phyloP scores from a whole-genome alignment of 2,888 invertebrate species.

The Drosophila meridionalis region DNA sequence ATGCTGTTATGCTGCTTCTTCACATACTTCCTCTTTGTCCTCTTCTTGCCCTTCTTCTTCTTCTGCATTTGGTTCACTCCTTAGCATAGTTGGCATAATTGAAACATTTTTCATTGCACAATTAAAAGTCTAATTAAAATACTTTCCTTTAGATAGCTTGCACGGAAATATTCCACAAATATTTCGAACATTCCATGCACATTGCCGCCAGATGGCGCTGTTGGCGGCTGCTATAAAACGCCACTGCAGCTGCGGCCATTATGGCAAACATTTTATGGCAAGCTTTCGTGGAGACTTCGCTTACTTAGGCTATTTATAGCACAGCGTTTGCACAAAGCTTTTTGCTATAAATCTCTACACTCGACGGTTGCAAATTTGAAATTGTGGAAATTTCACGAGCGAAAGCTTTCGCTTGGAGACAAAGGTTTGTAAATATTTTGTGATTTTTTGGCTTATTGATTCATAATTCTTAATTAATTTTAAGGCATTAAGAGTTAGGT shows the following conservation, averaged over 20 bases:
- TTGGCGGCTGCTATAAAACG: constrained; percentile 30
- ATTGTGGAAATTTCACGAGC: not conserved
- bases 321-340: constrained; percentile 4
- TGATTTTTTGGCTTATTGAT: not conserved
- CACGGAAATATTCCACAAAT: constrained; percentile 1
- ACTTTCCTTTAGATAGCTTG: constrained; percentile 15
- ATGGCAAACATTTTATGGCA: constrained; percentile 26
- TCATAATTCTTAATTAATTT: not conserved
- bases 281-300: not conserved
- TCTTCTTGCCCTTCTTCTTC: not conserved
- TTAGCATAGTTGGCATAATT: constrained; percentile 7
- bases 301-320: constrained; percentile 16
- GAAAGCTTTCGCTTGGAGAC: constrained; percentile 1
- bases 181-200: not conserved
- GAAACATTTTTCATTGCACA: not conserved
- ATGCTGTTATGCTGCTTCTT: not conserved
- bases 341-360: constrained; percentile 25
- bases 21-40: not conserved
- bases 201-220: constrained; percentile 31
- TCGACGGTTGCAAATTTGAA: not conserved
- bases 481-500: not conserved
- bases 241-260: not conserved
- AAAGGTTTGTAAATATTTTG: not conserved
- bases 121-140: constrained; percentile 54
- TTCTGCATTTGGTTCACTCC: not conserved